Conservation (phyloP, 1,140 invertebrate genomes). For the Hormaphis cornu region DNA sequence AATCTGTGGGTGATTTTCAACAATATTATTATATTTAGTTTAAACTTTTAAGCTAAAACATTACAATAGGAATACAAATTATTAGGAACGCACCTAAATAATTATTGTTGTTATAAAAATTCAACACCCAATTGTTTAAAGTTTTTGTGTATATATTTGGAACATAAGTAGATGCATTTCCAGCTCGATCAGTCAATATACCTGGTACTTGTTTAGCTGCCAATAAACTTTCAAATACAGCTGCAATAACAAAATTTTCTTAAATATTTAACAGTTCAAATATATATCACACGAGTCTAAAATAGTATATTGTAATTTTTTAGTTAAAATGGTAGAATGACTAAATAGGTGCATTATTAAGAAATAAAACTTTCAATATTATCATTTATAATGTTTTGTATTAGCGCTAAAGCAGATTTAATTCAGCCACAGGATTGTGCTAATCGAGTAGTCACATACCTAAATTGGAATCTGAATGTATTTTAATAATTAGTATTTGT, state of each 20-base stretch:
- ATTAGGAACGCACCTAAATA: constrained; percentile 69
- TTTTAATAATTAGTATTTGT: too few species aligned
- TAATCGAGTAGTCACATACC: too few species aligned
- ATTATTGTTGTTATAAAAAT: constrained; percentile 87
- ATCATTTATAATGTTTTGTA: too few species aligned
- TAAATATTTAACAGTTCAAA: too few species aligned
- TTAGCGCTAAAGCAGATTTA: too few species aligned
- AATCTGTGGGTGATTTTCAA: constrained; percentile 53
- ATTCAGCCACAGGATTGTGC: too few species aligned
- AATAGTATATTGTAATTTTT: not conserved
- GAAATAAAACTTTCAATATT: too few species aligned
- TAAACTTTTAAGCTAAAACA: not conserved
- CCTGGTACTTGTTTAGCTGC: constrained; percentile 64
- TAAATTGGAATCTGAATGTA: too few species aligned
- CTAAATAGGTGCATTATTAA: too few species aligned
- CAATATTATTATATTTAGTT: constrained; percentile 18
- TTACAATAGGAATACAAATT: too few species aligned
- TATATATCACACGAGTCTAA: constrained; percentile 1
- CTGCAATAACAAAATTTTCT: constrained; percentile 44
- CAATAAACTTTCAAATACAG: constrained; percentile 54
- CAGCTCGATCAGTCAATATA: constrained; percentile 63
- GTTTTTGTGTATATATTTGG: constrained; percentile 80
- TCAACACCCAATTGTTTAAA: constrained; percentile 81
- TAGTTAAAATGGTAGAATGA: not conserved
- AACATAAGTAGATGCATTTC: constrained; percentile 68